phyloP scores from a whole-genome alignment of 2,113 vertebrate genomes.

The Callospermophilus lateralis region DNA sequence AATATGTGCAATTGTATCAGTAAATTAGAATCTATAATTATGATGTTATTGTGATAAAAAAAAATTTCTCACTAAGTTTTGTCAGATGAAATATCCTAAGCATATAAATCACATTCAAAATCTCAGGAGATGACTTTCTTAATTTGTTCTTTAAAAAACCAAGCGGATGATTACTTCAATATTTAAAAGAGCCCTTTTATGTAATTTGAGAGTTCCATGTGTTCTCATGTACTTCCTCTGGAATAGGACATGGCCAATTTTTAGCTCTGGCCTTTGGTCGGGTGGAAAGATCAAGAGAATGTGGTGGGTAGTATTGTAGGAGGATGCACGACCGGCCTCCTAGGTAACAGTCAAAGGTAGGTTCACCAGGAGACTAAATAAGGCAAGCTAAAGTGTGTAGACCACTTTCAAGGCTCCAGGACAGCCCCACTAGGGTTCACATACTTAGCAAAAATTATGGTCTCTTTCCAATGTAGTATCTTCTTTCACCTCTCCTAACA shows the following conservation, averaged over 20 bases:
- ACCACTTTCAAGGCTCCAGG: background rate
- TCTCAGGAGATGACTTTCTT: background rate
- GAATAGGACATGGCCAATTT: background rate
- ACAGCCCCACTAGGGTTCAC: background rate
- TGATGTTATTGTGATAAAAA: slow-evolving; percentile 57
- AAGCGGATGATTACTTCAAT: slow-evolving; percentile 39
- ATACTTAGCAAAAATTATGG: background rate
- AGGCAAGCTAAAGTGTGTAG: background rate
- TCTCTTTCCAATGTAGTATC: background rate
- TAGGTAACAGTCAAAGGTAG: no score
- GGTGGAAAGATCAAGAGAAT: background rate
- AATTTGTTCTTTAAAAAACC: slow-evolving; percentile 40
- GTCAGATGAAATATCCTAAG: slow-evolving; percentile 39
- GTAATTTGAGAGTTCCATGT: background rate
- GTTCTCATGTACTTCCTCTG: background rate
- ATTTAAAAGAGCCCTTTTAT: background rate
- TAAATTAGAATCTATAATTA: slow-evolving; percentile 70
- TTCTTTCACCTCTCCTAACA: background rate
- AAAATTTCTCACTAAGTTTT: slow-evolving; percentile 55
- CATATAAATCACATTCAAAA: background rate
- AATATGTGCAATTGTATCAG: slow-evolving; percentile 61
- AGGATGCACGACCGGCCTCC: background rate
- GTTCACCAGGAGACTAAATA: background rate
- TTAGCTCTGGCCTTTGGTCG: background rate
- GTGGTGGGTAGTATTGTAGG: no score